A percentile compares a stretch with the other conserved stretches of the same genome.
phyloP scores from a whole-genome alignment of 1,140 invertebrate genomes.

The Drosophila nannoptera region DNA sequence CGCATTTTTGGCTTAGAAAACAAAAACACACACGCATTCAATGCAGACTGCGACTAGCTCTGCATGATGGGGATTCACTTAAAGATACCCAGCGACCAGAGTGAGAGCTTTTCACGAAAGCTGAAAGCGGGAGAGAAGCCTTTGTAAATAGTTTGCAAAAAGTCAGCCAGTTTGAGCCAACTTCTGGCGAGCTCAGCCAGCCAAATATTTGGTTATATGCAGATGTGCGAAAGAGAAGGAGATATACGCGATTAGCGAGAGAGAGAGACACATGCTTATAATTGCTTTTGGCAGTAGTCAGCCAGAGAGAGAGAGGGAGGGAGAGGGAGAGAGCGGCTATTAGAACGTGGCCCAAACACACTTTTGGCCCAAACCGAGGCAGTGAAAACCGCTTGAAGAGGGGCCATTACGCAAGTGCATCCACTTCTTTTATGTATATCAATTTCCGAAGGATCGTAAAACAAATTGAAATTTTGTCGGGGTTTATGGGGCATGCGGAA shows the following conservation, averaged over 20 bases:
- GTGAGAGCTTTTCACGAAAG: no score
- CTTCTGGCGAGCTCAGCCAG: no score
- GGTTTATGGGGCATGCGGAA: not conserved
- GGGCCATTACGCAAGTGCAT: no score
- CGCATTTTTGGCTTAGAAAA: constrained; percentile 66
- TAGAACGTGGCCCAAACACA: not conserved
- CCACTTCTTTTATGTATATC: not conserved
- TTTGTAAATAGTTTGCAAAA: no score
- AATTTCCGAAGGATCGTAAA: not conserved
- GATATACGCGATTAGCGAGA: not conserved
- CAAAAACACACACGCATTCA: constrained; percentile 26
- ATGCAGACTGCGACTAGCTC: constrained; percentile 10
- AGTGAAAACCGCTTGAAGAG: no score
- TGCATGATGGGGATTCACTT: not conserved
- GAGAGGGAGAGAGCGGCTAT: not conserved
- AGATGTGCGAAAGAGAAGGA: not conserved
- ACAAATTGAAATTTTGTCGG: not conserved
- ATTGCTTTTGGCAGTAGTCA: not conserved
- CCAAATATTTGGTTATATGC: no score
- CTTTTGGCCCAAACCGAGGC: no score
- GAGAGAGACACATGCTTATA: not conserved
- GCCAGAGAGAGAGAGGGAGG: not conserved
- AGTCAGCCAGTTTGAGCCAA: no score
- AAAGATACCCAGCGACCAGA: constrained; percentile 7
- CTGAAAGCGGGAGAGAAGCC: no score